These are phyloP conservation scores for Anomalospiza imberbis DNA, from an alignment of 2,797 vertebrate genomes.

Conservation along the genomic window DNA sequence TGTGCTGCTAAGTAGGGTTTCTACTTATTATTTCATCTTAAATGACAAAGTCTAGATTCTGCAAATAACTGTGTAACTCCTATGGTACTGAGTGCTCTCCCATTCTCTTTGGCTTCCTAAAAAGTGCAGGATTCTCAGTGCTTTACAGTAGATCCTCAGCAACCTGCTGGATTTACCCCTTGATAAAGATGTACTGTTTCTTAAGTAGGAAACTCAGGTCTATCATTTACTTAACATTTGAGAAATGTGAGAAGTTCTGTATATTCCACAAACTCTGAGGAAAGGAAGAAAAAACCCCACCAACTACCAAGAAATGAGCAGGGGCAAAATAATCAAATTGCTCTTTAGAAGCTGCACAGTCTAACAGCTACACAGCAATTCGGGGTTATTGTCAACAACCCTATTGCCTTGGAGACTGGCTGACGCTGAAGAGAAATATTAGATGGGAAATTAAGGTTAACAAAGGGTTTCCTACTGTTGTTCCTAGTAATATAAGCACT, in stretches of 20 bases:
- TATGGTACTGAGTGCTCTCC: background rate
- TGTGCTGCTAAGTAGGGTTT: background rate
- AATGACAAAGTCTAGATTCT: background rate
- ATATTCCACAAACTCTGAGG: background rate
- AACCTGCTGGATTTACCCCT: background rate
- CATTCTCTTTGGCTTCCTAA: background rate
- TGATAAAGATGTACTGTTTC: background rate
- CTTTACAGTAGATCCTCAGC: background rate
- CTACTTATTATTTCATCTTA: background rate
- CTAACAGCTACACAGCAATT: slow-evolving; percentile 11
- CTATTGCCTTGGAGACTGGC: slow-evolving; percentile 21
- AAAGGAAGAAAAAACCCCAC: background rate
- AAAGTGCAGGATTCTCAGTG: background rate
- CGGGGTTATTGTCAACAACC: slow-evolving; percentile 41
- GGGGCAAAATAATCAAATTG: background rate
- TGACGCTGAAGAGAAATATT: slow-evolving; percentile 39
- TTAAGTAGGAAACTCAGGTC: background rate
- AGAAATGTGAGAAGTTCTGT: background rate
- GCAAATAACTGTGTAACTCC: background rate
- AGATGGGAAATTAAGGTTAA: slow-evolving; percentile 48
- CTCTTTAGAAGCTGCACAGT: slow-evolving; percentile 2
- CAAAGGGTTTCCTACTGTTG: slow-evolving; percentile 46
- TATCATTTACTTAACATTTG: background rate
- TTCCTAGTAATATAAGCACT: slow-evolving; percentile 42
- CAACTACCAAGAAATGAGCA: background rate